Percentiles rank a stretch among this genome's conserved stretches.
These are phyloP conservation scores for Elachura formosa DNA, from an alignment of 2,113 vertebrate species.

Conservation along the genomic window DNA sequence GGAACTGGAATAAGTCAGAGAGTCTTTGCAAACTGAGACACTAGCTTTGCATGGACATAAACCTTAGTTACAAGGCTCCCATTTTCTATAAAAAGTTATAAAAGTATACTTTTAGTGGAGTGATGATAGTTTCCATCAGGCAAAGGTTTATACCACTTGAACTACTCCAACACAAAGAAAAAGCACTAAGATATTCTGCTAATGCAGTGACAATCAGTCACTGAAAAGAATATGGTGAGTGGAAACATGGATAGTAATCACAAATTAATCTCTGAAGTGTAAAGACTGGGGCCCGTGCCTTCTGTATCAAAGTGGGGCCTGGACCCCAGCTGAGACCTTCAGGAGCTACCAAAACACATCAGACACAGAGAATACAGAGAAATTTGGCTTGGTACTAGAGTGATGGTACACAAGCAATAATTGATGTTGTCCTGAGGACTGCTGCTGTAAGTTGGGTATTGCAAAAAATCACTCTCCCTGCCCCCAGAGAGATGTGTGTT, in stretches of 20 bases:
- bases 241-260: background rate
- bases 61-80: background rate
- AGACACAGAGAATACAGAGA: background rate
- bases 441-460: background rate
- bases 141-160: background rate
- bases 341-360: background rate
- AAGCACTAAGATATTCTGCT: background rate
- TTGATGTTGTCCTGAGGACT: background rate
- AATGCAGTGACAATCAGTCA: too few relatives aligned
- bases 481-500: background rate
- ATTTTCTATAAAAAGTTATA: background rate
- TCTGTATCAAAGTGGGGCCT: background rate
- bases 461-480: background rate
- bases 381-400: background rate
- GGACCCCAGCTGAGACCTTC: background rate
- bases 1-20: background rate
- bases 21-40: background rate
- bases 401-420: background rate
- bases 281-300: background rate
- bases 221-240: background rate
- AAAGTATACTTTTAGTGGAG: background rate
- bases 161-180: background rate
- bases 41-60: background rate
- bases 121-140: background rate
- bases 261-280: background rate